Evolutionary conservation across 2,888 invertebrate genomes (phyloP), one percentile per base, ranked within the genome.

Genomic region (Amaurobius ferox): DNA sequence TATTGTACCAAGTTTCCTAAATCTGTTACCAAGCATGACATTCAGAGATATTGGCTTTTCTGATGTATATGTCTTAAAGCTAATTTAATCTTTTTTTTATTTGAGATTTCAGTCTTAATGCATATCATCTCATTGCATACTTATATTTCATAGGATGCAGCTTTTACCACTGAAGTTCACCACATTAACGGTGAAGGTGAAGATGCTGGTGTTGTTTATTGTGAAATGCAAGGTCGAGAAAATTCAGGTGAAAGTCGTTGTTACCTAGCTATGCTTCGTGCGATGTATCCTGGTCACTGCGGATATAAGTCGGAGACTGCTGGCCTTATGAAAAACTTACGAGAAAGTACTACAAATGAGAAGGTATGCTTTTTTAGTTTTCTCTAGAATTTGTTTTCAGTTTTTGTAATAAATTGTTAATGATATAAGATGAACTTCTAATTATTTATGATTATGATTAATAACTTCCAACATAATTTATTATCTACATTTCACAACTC

Each of bases 181-280:
- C 97, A 98, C 91, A 93, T 98, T 87, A 96, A 95, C 89, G 95
- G 95, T 0, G 94, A 95, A 86, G 98, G 97, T 0, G 95, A 96
- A 88, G 95, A 98, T 93, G 96, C 95, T 13, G 98, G 98, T 23
- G 96, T 98, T 16, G 97, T 98, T n/a, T 98, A 98, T 91, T 96
- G 96, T 91, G 98, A 98, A 92, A 97, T 97, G 96, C 97, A 97
- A 91, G 96, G 95, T 0, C 91, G 94, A 35, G 97, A 97, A 91
- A 96, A 96, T 91, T 93, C 93, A n/a, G 95, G 95, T 3, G 95
- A 95, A 90, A 94, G 94, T 81, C 92, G 95, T 86, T 93, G 95
- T 87, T 93, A 94, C 89, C 91, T 94, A 78, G 93, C 93, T 89
- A 91, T 96, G 90, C 91, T 94, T 26, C 92, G 94, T 88, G 93